Evolutionary conservation across 2,888 invertebrate species (phyloP).

Genomic region (Stenichneumon culpator): DNA sequence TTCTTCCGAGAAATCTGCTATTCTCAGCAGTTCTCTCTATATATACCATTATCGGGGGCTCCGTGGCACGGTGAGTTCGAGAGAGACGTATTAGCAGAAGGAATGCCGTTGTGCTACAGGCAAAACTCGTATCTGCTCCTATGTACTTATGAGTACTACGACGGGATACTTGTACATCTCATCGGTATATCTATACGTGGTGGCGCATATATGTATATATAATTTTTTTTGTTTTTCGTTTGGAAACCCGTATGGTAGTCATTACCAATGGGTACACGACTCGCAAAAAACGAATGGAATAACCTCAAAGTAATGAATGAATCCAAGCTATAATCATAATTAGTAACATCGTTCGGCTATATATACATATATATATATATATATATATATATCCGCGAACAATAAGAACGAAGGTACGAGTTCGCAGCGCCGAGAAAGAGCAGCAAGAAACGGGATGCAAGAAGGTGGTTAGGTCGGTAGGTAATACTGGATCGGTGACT

Average conservation of each 20-base stretch:
- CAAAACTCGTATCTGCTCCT: constrained; percentile 57
- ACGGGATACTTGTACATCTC: constrained; percentile 36
- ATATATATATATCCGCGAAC: background rate
- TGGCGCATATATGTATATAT: background rate
- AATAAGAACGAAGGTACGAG: constrained; percentile 1
- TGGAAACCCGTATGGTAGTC: background rate
- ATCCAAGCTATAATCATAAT: constrained; percentile 60
- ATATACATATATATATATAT: background rate
- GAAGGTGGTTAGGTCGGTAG: constrained; percentile 59
- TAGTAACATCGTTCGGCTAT: constrained; percentile 35
- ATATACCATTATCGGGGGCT: constrained; percentile 35
- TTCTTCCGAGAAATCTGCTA: constrained; percentile 57
- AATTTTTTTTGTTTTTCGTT: background rate
- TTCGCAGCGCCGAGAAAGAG: constrained; percentile 15
- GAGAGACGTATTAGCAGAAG: constrained; percentile 58
- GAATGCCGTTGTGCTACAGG: constrained; percentile 65
- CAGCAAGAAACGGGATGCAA: constrained; percentile 59
- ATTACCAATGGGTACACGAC: constrained; percentile 5
- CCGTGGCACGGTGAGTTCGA: constrained; percentile 34
- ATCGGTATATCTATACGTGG: background rate
- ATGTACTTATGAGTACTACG: constrained; percentile 36
- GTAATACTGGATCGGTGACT: constrained; percentile 52
- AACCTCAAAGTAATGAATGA: constrained; percentile 55
- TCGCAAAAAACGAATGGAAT: background rate
- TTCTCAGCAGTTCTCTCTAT: constrained; percentile 48